Conservation (phyloP, 1,140 invertebrate species). For the Pseudomyrmex dendroicus region DNA sequence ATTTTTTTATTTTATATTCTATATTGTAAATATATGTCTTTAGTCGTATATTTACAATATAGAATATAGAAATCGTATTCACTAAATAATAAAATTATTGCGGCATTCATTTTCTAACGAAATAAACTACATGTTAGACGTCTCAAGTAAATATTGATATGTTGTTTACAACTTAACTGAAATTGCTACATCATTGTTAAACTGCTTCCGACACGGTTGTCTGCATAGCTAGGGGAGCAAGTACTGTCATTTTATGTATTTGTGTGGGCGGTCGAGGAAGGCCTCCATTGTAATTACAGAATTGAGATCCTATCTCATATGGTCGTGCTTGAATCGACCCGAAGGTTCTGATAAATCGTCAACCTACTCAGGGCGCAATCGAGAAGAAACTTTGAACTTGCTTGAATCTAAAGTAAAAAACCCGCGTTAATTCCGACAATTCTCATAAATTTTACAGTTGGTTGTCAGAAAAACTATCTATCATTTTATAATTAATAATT, state of each 20-base stretch:
- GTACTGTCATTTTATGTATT: slow-evolving; percentile 15
- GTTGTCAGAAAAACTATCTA: no score
- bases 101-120: not conserved
- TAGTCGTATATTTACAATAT: no score
- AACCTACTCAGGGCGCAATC: slow-evolving; percentile 41
- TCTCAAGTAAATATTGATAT: slow-evolving; percentile 7
- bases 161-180: slow-evolving; percentile 25
- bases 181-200: slow-evolving; percentile 19
- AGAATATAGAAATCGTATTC: no score
- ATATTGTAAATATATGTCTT: no score
- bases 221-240: not conserved
- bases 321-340: slow-evolving; percentile 62
- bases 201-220: not conserved
- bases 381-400: not conserved
- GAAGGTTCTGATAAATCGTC: slow-evolving; percentile 46
- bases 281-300: slow-evolving; percentile 67
- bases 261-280: slow-evolving; percentile 15
- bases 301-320: slow-evolving; percentile 72
- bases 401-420: not conserved
- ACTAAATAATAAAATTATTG: slow-evolving; percentile 2
- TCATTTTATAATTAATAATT: not conserved
- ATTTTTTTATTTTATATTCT: no score
- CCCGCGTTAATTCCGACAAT: not conserved
- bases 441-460: not conserved
- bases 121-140: slow-evolving; percentile 8